Evolutionary conservation across 2,797 vertebrate species (phyloP), one percentile per base, ranked within the genome.

Genomic region (Sebastes umbrosus): DNA sequence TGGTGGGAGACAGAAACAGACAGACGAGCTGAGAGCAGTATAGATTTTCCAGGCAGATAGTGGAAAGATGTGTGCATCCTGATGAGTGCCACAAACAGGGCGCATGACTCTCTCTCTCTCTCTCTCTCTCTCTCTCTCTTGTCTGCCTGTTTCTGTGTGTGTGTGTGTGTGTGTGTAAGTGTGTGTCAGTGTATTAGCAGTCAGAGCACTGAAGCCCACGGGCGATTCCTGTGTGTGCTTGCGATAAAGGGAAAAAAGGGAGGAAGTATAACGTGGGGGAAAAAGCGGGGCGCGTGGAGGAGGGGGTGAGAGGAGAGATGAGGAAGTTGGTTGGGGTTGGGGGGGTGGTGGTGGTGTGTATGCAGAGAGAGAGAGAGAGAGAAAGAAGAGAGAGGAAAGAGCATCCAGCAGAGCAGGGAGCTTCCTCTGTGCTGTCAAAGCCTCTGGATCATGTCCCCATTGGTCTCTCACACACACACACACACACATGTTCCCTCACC

Each of bases 191-290:
- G 93, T 95, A 94, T 95, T 94, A 95, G 94, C 93, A 95, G 95
- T 94, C 94, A 92, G 95, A 94, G 93, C 93, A 92, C 89, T 91
- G 90, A 91, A 85, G 92, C 95, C 96, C 94, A 92, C 89, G 85
- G 95, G 96, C 95, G 85, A 91, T 96, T 96, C 96, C 96, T 96
- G 95, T 96, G 95, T 96, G 95, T 93, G 94, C 91, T 91, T 90
- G 94, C 86, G 95, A 96, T 96, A 96, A 96, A 95, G 92, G 93
- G 92, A 79, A 88, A 89, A 58, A 93, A 89, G 90, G 90, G 94
- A 95, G 96, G 95, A 96, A 96, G 95, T 94, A 93, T 93, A 90
- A 87, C 90, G 85, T 88, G 83, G 90, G 76, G 75, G 71, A 29
- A 69, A 73, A 69, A 73, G 43, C 54, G 57, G 73, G 79, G 66